phyloP scores from a whole-genome alignment of 2,888 invertebrate genomes.

The Argyra leucocephala region DNA sequence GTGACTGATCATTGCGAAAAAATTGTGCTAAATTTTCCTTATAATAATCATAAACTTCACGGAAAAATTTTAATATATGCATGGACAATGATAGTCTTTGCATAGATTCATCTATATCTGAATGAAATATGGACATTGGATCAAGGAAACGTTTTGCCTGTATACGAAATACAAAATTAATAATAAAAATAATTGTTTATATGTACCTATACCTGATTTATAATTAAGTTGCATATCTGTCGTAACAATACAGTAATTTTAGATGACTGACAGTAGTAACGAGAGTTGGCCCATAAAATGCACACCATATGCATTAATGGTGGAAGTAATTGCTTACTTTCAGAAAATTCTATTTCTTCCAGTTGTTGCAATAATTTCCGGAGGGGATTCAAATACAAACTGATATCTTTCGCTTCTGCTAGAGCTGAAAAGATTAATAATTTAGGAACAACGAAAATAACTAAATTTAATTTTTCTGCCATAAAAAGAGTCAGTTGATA shows the following conservation, averaged over 20 bases:
- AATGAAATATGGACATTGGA: slow-evolving; percentile 85
- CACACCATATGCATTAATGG: slow-evolving; percentile 77
- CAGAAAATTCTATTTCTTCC: slow-evolving; percentile 79
- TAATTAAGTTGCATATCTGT: slow-evolving; percentile 83
- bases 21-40: slow-evolving; percentile 58
- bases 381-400: slow-evolving; percentile 73
- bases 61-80: slow-evolving; percentile 55
- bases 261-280: slow-evolving; percentile 80
- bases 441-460: background rate
- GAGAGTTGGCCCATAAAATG: slow-evolving; percentile 81
- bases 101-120: slow-evolving; percentile 87
- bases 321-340: slow-evolving; percentile 63
- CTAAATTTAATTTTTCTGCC: slow-evolving; percentile 1
- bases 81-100: slow-evolving; percentile 65
- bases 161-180: slow-evolving; percentile 29
- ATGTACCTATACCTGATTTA: slow-evolving; percentile 75
- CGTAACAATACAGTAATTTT: slow-evolving; percentile 80
- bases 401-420: slow-evolving; percentile 85
- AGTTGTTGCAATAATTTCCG: slow-evolving; percentile 69
- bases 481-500: background rate
- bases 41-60: slow-evolving; percentile 58
- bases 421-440: slow-evolving; percentile 50
- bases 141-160: slow-evolving; percentile 82
- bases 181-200: background rate
- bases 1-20: slow-evolving; percentile 50